Evolutionary conservation across 2,888 invertebrate species (phyloP).

Genomic region (Synanthedon vespiformis): DNA sequence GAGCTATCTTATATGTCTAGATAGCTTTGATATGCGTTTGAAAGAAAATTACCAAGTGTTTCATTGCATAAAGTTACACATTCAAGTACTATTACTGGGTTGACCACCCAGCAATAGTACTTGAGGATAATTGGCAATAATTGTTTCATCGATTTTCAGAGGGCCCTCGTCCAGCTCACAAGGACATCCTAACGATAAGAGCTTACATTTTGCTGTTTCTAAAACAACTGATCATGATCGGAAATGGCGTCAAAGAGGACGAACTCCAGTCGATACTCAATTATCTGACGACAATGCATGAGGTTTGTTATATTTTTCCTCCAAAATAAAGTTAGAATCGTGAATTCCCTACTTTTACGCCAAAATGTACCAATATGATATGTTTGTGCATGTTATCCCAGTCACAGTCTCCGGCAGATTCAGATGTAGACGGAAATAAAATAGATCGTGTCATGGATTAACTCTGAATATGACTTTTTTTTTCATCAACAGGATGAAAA

Average conservation of each 20-base stretch:
- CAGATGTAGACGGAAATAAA: no score
- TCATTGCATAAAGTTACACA: no score
- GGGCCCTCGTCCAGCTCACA: conserved; percentile 93
- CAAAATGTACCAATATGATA: not conserved
- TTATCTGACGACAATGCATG: conserved; percentile 97
- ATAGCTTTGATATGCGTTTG: no score
- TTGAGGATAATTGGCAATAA: no score
- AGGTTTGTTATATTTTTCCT: conserved; percentile 70
- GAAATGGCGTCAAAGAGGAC: conserved; percentile 97
- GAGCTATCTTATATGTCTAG: no score
- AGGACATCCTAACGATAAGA: conserved; percentile 93
- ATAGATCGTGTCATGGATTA: no score
- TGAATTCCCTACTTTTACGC: no score
- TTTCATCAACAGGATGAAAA: conserved; percentile 86
- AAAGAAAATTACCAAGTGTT: no score
- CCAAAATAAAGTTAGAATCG: no score
- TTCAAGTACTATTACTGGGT: no score
- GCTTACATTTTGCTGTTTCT: conserved; percentile 95
- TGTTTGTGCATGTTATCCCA: not conserved
- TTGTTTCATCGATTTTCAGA: conserved; percentile 68
- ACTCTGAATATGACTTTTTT: not conserved
- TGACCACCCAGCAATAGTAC: no score
- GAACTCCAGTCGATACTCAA: conserved; percentile 98
- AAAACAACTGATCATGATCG: conserved; percentile 96
- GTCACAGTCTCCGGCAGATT: not conserved